These are phyloP conservation scores for Acleris laterana DNA, from an alignment of 2,888 invertebrate genomes.

Conservation along the genomic window DNA sequence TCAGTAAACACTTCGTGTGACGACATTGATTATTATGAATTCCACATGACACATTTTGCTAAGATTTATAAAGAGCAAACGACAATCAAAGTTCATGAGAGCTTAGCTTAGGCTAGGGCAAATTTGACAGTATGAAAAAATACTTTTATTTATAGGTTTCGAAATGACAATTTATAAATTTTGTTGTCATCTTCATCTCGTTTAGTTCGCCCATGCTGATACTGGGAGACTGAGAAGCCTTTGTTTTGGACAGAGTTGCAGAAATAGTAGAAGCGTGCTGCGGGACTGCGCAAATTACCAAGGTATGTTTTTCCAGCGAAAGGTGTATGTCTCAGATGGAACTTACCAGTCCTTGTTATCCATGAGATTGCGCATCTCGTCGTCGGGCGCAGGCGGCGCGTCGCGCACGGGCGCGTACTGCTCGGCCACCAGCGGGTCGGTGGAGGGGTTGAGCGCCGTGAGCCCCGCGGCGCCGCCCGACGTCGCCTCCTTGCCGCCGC, in stretches of 20 bases:
- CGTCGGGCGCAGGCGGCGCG: conserved; percentile 87
- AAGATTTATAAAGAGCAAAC: background rate
- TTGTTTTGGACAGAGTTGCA: too few species aligned
- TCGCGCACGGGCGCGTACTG: conserved; percentile 91
- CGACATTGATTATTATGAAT: conserved; percentile 22
- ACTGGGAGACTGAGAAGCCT: too few species aligned
- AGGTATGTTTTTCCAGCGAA: background rate
- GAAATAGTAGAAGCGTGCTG: too few species aligned
- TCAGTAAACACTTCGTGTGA: conserved; percentile 32
- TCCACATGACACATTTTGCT: conserved; percentile 2
- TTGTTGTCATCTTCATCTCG: too few species aligned
- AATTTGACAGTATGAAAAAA: too few species aligned
- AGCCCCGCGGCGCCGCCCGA: conserved; percentile 82
- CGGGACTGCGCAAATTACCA: too few species aligned
- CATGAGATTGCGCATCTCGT: conserved; percentile 90
- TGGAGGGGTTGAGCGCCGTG: conserved; percentile 89
- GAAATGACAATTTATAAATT: too few species aligned
- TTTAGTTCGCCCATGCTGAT: too few species aligned
- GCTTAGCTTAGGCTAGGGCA: too few species aligned
- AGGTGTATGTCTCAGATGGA: background rate
- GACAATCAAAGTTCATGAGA: background rate
- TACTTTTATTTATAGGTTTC: too few species aligned
- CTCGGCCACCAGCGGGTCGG: conserved; percentile 89
- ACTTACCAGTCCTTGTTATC: conserved; percentile 89
- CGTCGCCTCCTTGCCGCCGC: conserved; percentile 81